These are phyloP conservation scores for Antheraea pernyi DNA, from an alignment of 1,140 invertebrate genomes.

Conservation along the genomic window DNA sequence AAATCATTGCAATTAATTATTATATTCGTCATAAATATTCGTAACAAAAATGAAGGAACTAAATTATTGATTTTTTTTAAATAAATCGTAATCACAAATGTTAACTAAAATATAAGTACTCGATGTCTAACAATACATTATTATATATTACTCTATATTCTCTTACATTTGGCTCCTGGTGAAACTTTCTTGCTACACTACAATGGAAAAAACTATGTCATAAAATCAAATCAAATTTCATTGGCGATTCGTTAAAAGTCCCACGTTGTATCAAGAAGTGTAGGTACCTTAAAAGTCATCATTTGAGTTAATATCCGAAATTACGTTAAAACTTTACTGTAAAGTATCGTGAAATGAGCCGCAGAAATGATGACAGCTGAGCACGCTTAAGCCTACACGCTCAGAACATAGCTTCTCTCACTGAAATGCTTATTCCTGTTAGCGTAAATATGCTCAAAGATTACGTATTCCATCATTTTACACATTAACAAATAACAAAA, in stretches of 20 bases:
- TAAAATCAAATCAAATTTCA: too few species aligned
- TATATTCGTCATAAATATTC: slow-evolving; percentile 71
- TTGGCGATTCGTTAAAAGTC: background rate
- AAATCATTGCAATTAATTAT: slow-evolving; percentile 54
- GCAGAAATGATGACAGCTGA: background rate
- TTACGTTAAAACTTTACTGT: background rate
- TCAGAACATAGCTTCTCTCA: too few species aligned
- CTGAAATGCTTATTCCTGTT: background rate
- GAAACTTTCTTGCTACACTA: slow-evolving; percentile 18
- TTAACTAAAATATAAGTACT: slow-evolving; percentile 61
- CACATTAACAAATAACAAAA: slow-evolving; percentile 77
- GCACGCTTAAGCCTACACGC: background rate
- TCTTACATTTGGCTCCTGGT: slow-evolving; percentile 73
- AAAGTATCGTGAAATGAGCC: background rate
- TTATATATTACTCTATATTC: slow-evolving; percentile 53
- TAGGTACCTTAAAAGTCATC: background rate
- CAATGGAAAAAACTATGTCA: background rate
- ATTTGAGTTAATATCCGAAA: background rate
- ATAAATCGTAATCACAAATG: slow-evolving; percentile 67
- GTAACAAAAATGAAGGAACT: slow-evolving; percentile 78
- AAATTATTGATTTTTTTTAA: slow-evolving; percentile 74
- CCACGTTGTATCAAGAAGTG: background rate
- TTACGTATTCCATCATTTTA: slow-evolving; percentile 15
- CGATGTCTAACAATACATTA: slow-evolving; percentile 58
- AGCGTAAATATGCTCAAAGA: background rate